Conservation (phyloP, 2,888 invertebrate genomes). For the Thereva unica region DNA sequence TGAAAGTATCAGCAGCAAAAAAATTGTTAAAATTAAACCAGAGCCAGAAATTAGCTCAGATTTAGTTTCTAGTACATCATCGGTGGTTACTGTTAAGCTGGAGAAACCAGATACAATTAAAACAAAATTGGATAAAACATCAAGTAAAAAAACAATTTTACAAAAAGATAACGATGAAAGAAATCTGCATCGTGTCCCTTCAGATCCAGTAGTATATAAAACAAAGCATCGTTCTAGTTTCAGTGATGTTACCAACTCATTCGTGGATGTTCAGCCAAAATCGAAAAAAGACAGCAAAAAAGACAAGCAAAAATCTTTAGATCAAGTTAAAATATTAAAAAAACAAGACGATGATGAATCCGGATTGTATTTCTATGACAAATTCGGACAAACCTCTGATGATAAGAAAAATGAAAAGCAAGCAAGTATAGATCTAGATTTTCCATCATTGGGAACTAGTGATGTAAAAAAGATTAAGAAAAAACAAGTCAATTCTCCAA, state of each 20-base stretch:
- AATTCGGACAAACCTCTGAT: constrained; percentile 13
- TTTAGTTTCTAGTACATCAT: too few relatives aligned
- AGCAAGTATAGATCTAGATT: too few relatives aligned
- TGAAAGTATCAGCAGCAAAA: not conserved
- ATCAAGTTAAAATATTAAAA: not conserved
- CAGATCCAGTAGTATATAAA: not conserved
- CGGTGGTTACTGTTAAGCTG: too few relatives aligned
- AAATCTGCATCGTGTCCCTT: not conserved
- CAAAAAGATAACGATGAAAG: not conserved
- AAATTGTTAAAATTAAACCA: not conserved
- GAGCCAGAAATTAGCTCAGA: not conserved
- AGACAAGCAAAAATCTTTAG: not conserved
- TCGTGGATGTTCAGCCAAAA: not conserved
- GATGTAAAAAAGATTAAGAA: constrained; percentile 9
- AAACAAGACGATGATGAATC: constrained; percentile 1
- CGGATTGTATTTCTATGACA: constrained; percentile 35
- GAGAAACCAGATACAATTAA: too few relatives aligned
- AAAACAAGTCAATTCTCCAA: not conserved
- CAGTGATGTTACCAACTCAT: not conserved
- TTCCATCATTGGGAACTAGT: too few relatives aligned
- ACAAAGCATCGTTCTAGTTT: not conserved
- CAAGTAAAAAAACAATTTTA: not conserved
- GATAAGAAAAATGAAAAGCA: too few relatives aligned
- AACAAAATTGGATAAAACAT: too few relatives aligned
- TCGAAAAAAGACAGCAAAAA: not conserved